Evolutionary conservation across 2,888 invertebrate genomes (phyloP).

Genomic region (Synergus gifuensis): DNA sequence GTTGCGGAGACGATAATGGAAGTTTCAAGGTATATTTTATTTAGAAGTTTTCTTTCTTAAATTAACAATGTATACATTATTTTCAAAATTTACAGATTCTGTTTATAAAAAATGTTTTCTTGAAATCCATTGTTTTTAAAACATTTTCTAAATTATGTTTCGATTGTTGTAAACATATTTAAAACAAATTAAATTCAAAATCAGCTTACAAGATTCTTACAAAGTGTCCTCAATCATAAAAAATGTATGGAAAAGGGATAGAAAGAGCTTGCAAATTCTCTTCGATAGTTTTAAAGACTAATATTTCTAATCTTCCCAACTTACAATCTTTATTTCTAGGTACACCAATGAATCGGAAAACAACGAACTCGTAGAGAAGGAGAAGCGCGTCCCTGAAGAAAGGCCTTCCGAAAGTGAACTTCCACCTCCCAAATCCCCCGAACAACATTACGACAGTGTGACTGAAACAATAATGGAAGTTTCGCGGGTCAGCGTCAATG

Average conservation of each 20-base stretch:
- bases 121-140: neutral
- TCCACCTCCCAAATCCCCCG: neutral
- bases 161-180: neutral
- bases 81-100: neutral
- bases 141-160: neutral
- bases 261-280: neutral
- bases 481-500: conserved; percentile 57
- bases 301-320: neutral
- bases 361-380: conserved; percentile 31
- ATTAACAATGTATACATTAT: neutral
- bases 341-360: conserved; percentile 45
- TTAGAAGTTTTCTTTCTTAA: conserved; percentile 44
- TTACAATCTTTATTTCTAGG: neutral
- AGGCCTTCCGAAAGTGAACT: neutral
- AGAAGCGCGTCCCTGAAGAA: neutral
- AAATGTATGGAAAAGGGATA: neutral
- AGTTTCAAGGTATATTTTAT: conserved; percentile 65
- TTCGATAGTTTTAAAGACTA: neutral
- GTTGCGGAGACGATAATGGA: conserved; percentile 73
- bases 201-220: neutral
- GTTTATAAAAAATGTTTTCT: neutral
- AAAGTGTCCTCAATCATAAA: neutral
- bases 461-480: conserved; percentile 71
- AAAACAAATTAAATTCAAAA: neutral
- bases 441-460: conserved; percentile 62